Base-by-base conservation (phyloP, 2,888 invertebrate genomes). In the Copidosoma aretas region DNA sequence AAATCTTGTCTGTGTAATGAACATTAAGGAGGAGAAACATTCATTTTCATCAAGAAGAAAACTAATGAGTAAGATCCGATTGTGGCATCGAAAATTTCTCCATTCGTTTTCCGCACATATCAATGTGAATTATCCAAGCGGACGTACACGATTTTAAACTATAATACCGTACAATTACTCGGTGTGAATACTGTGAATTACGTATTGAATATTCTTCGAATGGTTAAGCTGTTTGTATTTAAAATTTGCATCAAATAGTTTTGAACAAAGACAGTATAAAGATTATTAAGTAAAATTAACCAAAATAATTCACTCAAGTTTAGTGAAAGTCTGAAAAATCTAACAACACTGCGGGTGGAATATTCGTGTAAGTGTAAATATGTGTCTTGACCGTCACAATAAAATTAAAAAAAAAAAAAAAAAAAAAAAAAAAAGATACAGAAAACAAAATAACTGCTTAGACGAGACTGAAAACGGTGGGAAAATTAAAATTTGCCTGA, bases 381-480 rank as follows among this genome's bases (percentile, higher is more conserved):
- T 39, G 62, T 65, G 59, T 71, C 68, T 67, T 64, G 64, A 19
- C 68, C 51, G 60, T 53, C 41, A 67, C 24, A 66, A 63, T 56
- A 57, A 15, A 61, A 54, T 56, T 64, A 56, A 63, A 39, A 32
- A 41, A 43, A 41, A 66, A 46, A 57, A 17, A 49, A 54, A 52
- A 32, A 1, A 59, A 53, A 59, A 5, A 67, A 24, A 66, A 46
- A 57, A 17, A 49, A 54, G 43, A 32, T 1, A 59, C 43, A 59
- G 3, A 67, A 24, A 41, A 66, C 39, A 57, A 17, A 49, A 54
- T 43, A 32, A 0, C 54, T 43, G 54, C 41, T 60, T 62, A 61
- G 60, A 67, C 67, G 64, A 67, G 67, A 68, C 71, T 71, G 71
- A 71, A 71, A 71, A 68, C 60, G 71, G 71, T 68, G 63, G 60